Conservation (phyloP, 2,888 invertebrate species). For the Lasioglossum marginatum region DNA sequence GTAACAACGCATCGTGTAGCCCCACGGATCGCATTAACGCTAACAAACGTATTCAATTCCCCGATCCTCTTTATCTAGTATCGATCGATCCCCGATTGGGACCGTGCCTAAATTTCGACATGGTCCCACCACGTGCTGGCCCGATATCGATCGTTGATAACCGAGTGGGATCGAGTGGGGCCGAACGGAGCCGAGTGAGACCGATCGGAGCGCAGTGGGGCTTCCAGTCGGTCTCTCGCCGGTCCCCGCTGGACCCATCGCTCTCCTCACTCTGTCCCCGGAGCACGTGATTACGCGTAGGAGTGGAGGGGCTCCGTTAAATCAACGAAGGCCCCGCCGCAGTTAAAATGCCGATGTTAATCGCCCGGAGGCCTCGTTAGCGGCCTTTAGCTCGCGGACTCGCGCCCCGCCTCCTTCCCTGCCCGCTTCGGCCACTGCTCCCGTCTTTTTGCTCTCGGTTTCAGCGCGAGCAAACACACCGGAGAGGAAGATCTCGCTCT, state of each 20-base stretch:
- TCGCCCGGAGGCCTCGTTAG: constrained; percentile 75
- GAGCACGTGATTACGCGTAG: constrained; percentile 70
- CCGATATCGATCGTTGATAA: constrained; percentile 55
- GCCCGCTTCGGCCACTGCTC: neutral
- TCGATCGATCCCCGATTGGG: constrained; percentile 52
- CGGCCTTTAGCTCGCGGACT: constrained; percentile 68
- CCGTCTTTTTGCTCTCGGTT: constrained; percentile 36
- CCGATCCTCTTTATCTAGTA: constrained; percentile 32
- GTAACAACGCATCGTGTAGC: constrained; percentile 15
- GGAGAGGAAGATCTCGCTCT: neutral
- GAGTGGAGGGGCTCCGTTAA: constrained; percentile 70
- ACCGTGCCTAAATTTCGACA: constrained; percentile 52
- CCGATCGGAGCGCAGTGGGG: neutral
- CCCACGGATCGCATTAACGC: constrained; percentile 36
- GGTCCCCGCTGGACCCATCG: neutral
- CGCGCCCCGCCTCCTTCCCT: constrained; percentile 17
- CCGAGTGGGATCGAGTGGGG: neutral
- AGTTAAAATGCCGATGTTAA: constrained; percentile 79
- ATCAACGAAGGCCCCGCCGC: constrained; percentile 69
- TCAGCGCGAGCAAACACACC: neutral
- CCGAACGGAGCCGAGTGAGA: neutral
- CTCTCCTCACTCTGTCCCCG: neutral
- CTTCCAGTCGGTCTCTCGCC: neutral
- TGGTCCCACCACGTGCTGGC: constrained; percentile 22
- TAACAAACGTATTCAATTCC: constrained; percentile 54